A percentile compares a stretch with the other conserved stretches of the same genome.
Conservation (phyloP, 37 sponge, comb jelly and placozoan genomes). For the Beroe forskalii region DNA sequence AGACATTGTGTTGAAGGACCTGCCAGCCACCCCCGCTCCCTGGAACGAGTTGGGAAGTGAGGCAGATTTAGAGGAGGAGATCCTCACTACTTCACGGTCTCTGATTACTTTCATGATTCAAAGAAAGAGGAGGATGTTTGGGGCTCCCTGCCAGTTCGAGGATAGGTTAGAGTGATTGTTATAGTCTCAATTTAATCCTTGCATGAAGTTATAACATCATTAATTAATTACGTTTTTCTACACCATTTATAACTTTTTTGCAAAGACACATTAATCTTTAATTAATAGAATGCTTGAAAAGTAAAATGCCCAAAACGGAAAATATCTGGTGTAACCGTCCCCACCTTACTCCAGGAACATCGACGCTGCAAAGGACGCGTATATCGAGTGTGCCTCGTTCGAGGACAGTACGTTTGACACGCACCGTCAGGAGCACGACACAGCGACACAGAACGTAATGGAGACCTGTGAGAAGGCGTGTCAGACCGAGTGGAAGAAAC, state of each 20-base stretch:
- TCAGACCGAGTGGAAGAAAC: constrained; percentile 77
- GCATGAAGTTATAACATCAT: too few relatives aligned
- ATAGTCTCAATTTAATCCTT: too few relatives aligned
- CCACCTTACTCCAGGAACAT: not conserved
- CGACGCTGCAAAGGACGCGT: constrained; percentile 66
- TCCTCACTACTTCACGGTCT: constrained; percentile 68
- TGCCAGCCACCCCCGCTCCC: constrained; percentile 76
- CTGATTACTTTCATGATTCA: constrained; percentile 75
- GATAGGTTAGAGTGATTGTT: too few relatives aligned
- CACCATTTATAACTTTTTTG: too few relatives aligned
- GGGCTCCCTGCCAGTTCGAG: constrained; percentile 70
- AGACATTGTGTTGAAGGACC: constrained; percentile 66
- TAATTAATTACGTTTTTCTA: too few relatives aligned
- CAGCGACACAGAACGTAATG: constrained; percentile 69
- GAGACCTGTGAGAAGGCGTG: constrained; percentile 51
- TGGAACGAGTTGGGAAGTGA: constrained; percentile 90
- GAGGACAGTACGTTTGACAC: constrained; percentile 74
- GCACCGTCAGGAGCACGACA: constrained; percentile 75
- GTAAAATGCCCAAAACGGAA: too few relatives aligned
- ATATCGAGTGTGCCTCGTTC: constrained; percentile 71
- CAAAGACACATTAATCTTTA: too few relatives aligned
- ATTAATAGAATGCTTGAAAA: too few relatives aligned
- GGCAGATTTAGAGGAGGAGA: constrained; percentile 76
- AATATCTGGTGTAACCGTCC: too few relatives aligned
- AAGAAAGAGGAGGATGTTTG: constrained; percentile 75